Conservation (phyloP, 2,797 vertebrate species). For the Typhlichthys subterraneus region DNA sequence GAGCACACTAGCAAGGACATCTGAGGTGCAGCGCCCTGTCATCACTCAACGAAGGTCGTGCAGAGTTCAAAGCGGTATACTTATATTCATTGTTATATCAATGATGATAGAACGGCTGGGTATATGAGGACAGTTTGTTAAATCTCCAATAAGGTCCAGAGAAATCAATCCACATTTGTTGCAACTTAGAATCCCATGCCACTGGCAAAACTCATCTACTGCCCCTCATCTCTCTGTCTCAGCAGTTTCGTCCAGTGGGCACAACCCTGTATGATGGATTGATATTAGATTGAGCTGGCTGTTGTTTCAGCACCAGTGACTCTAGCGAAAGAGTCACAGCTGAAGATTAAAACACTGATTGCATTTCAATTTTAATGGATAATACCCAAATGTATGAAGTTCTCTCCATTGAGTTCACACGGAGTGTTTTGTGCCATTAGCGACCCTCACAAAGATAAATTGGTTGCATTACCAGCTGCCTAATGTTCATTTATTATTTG, state of each 20-base stretch:
- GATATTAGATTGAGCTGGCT: constrained; percentile 66
- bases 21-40: constrained; percentile 21
- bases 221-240: constrained; percentile 32
- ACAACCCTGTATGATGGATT: constrained; percentile 62
- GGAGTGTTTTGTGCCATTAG: constrained; percentile 75
- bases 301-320: constrained; percentile 69
- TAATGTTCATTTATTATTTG: constrained; percentile 79
- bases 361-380: constrained; percentile 75
- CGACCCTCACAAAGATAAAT: constrained; percentile 77
- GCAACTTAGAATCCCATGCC: constrained; percentile 12
- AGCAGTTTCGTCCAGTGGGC: constrained; percentile 44
- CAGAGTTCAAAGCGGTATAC: constrained; percentile 22
- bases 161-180: constrained; percentile 20
- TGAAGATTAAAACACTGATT: constrained; percentile 70
- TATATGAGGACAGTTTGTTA: constrained; percentile 1
- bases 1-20: constrained; percentile 32
- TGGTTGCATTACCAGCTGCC: constrained; percentile 72
- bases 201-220: constrained; percentile 11
- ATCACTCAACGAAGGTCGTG: constrained; percentile 32
- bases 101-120: constrained; percentile 12
- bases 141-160: not conserved
- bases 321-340: constrained; percentile 53
- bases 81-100: constrained; percentile 11
- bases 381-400: constrained; percentile 57
- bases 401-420: constrained; percentile 59